Evolutionary conservation across 2,113 vertebrate species (phyloP).

Genomic region (Vulpes lagopus): DNA sequence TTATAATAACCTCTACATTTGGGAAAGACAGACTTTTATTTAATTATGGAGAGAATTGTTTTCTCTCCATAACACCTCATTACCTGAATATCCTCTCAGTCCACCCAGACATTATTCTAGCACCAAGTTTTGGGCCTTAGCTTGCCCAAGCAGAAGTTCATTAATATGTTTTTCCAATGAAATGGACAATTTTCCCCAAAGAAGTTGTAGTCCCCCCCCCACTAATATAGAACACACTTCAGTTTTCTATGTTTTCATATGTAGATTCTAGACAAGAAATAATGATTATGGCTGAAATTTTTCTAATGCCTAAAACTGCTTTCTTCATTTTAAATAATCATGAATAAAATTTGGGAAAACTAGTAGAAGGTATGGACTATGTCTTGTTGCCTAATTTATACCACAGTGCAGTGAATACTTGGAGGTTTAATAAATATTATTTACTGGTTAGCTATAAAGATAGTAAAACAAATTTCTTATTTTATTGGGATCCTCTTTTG

Average conservation of each 20-base stretch:
- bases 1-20: neutral
- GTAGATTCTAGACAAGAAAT: neutral
- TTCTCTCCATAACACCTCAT: neutral
- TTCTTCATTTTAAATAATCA: conserved; percentile 17
- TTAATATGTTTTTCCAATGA: conserved; percentile 40
- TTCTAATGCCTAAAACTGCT: neutral
- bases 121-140: neutral
- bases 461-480: conserved; percentile 54
- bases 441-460: conserved; percentile 44
- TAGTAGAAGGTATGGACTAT: neutral
- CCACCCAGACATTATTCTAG: neutral
- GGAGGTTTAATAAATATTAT: conserved; percentile 35
- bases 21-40: neutral
- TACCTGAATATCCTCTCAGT: neutral
- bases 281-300: neutral
- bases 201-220: neutral
- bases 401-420: neutral
- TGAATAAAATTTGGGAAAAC: conserved; percentile 17
- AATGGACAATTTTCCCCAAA: neutral
- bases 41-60: neutral
- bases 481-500: conserved; percentile 19
- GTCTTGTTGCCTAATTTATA: neutral
- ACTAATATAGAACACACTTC: neutral
- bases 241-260: neutral
- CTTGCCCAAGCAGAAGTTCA: neutral